Evolutionary conservation across 2,797 vertebrate species (phyloP).

Genomic region (Sebastes taczanowskii): DNA sequence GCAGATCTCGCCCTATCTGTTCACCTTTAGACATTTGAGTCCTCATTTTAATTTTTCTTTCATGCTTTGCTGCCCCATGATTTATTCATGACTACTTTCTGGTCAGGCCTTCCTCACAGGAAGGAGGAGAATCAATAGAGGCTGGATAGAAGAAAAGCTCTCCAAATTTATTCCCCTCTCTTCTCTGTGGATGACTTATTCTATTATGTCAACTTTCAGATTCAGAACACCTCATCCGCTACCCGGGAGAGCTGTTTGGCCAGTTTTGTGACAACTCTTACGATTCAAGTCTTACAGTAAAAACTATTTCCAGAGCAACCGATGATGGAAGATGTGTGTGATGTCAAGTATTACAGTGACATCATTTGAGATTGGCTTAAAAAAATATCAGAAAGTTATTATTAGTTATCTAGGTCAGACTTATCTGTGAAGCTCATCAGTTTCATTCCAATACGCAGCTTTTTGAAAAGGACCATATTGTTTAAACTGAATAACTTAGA

Average conservation of each 20-base stretch:
- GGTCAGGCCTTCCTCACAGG: constrained; percentile 47
- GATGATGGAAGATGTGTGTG: not conserved
- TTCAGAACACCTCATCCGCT: not conserved
- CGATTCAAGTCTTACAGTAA: not conserved
- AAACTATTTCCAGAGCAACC: not conserved
- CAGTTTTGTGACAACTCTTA: not conserved
- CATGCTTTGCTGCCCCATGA: constrained; percentile 65
- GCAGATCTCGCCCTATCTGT: constrained; percentile 13
- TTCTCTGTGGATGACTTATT: constrained; percentile 30
- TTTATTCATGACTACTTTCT: constrained; percentile 72
- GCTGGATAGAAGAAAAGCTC: constrained; percentile 31
- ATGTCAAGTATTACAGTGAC: not conserved
- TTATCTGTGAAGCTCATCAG: not conserved
- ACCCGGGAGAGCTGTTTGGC: not conserved
- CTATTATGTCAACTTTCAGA: constrained; percentile 12
- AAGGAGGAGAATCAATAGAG: constrained; percentile 64
- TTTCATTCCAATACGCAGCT: not conserved
- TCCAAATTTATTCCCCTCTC: constrained; percentile 10
- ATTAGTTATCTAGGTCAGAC: too few relatives aligned
- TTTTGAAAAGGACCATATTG: not conserved
- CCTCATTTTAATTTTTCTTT: constrained; percentile 53
- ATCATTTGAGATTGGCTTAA: not conserved
- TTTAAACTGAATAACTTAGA: too few relatives aligned
- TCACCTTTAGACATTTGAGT: constrained; percentile 43
- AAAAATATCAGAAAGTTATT: not conserved